Conservation (phyloP, 2,797 vertebrate species). For the Mormyrus hasselquistii region DNA sequence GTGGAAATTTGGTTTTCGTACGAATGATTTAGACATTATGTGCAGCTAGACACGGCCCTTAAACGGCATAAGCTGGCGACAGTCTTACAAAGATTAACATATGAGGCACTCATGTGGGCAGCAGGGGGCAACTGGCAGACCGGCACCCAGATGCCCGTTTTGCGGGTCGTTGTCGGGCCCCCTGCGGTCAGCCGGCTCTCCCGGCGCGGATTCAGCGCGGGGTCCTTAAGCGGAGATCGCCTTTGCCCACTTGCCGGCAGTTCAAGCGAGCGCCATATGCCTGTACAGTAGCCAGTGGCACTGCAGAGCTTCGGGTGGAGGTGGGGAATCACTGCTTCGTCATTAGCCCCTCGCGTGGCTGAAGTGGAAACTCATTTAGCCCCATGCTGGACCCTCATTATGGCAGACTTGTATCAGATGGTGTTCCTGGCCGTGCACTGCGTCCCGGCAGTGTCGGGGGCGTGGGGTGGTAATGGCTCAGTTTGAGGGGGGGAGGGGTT, state of each 20-base stretch:
- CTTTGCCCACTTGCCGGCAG: slow-evolving; percentile 55
- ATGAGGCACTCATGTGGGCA: not conserved
- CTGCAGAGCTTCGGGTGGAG: slow-evolving; percentile 65
- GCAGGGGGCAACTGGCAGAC: not conserved
- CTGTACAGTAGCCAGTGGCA: slow-evolving; percentile 77
- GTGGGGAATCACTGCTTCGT: slow-evolving; percentile 79
- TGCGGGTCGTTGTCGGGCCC: slow-evolving; percentile 10
- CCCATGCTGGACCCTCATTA: slow-evolving; percentile 99
- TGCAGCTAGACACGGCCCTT: slow-evolving; percentile 66
- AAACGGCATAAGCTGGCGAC: slow-evolving; percentile 54
- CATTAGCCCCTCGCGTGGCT: slow-evolving; percentile 92
- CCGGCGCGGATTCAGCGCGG: not conserved
- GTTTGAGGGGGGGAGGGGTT: not conserved
- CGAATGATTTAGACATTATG: not conserved
- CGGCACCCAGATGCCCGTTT: not conserved
- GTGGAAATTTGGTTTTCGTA: not conserved
- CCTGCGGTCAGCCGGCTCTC: slow-evolving; percentile 5
- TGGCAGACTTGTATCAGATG: slow-evolving; percentile 96
- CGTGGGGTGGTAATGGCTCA: slow-evolving; percentile 47
- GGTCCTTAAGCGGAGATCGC: slow-evolving; percentile 19
- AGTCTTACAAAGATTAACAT: slow-evolving; percentile 7
- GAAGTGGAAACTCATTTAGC: slow-evolving; percentile 96
- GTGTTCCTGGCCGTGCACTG: slow-evolving; percentile 74
- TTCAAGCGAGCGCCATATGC: slow-evolving; percentile 87
- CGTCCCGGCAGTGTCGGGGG: slow-evolving; percentile 61